These are phyloP conservation scores for Chaetogeoica ovagalla DNA, from an alignment of 2,888 invertebrate genomes.

Conservation along the genomic window DNA sequence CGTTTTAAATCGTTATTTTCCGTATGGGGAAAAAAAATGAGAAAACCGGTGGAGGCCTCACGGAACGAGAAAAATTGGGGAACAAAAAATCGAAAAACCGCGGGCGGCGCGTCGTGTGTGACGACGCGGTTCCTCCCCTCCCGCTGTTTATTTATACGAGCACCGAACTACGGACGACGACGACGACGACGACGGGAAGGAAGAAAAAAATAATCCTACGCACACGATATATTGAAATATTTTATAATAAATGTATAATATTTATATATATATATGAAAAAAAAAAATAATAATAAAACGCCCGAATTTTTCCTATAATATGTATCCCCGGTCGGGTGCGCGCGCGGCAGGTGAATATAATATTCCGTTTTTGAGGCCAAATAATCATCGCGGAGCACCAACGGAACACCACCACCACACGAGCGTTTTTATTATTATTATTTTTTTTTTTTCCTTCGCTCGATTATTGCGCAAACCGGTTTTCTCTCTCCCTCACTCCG, in stretches of 20 bases:
- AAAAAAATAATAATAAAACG: not conserved
- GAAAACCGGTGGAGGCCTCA: no score
- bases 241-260: not conserved
- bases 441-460: slow-evolving; percentile 25
- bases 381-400: slow-evolving; percentile 42
- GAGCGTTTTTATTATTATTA: slow-evolving; percentile 33
- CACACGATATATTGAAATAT: not conserved
- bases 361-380: slow-evolving; percentile 38
- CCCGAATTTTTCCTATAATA: not conserved
- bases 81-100: no score
- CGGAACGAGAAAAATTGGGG: no score
- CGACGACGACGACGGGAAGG: no score
- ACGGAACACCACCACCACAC: no score
- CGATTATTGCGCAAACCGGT: slow-evolving; percentile 48
- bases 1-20: no score
- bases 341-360: slow-evolving; percentile 30
- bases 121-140: no score
- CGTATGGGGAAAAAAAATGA: no score
- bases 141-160: no score
- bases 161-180: no score
- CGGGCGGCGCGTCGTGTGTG: no score
- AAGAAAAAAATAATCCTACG: not conserved
- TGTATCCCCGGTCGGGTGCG: not conserved
- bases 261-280: no score
- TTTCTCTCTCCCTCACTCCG: slow-evolving; percentile 20